Evolutionary conservation across 2,113 vertebrate species (phyloP).

Genomic region (Phaethon lepturus): DNA sequence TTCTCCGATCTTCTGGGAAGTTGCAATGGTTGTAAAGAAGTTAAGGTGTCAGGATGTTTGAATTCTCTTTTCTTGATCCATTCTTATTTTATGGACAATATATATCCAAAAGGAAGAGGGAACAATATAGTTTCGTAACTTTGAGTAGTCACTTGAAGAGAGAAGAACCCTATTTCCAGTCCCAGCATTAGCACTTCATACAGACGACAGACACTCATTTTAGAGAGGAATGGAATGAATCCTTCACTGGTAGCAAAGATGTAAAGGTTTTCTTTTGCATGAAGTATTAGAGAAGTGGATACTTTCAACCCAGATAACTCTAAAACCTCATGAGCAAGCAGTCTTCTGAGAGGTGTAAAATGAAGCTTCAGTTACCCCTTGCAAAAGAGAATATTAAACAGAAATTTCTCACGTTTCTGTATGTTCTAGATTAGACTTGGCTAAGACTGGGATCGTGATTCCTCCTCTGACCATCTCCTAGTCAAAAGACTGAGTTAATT

Average conservation of each 20-base stretch:
- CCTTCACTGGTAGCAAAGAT: not conserved
- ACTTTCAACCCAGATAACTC: not conserved
- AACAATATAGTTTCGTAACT: not conserved
- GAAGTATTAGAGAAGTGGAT: not conserved
- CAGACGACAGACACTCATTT: not conserved
- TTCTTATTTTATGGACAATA: not conserved
- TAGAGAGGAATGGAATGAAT: not conserved
- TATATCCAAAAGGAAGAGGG: not conserved
- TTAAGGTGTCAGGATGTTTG: not conserved
- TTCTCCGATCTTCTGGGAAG: not conserved
- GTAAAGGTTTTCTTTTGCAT: not conserved
- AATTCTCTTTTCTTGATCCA: not conserved
- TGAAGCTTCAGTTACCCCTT: not conserved
- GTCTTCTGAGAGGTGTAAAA: not conserved
- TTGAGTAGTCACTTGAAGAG: not conserved
- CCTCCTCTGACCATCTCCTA: not conserved
- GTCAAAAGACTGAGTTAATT: not conserved
- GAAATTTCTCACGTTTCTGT: not conserved
- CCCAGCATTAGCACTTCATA: not conserved
- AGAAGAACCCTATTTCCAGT: not conserved
- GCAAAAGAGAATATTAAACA: not conserved
- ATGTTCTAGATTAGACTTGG: not conserved
- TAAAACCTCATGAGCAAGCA: not conserved
- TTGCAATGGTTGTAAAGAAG: not conserved
- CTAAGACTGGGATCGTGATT: not conserved